These are phyloP conservation scores for Alethe castanea DNA, from an alignment of 2,113 vertebrate species.

Conservation along the genomic window DNA sequence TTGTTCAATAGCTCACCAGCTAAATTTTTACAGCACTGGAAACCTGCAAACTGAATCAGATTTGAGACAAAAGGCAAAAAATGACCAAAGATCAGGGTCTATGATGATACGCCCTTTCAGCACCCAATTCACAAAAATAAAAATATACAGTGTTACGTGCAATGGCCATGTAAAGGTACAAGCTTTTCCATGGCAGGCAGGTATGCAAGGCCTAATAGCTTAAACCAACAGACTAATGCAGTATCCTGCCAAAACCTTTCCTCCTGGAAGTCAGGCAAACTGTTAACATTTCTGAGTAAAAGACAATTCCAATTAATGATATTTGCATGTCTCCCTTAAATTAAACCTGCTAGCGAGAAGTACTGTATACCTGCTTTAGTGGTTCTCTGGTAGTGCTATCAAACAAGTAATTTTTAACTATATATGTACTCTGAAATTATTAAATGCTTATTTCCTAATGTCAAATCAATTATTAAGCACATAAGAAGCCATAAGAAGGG, in stretches of 20 bases:
- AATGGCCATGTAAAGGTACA: neutral
- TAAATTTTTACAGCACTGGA: neutral
- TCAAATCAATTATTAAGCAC: neutral
- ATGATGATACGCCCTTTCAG: neutral
- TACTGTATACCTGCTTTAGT: neutral
- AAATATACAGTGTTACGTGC: neutral
- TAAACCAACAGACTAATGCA: neutral
- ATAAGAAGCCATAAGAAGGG: neutral
- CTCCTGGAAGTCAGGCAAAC: neutral
- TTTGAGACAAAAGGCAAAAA: neutral
- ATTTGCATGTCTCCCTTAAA: neutral
- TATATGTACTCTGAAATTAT: neutral
- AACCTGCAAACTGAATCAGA: neutral
- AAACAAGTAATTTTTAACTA: neutral
- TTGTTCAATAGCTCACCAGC: neutral
- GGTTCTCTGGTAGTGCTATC: neutral
- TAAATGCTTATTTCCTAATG: neutral
- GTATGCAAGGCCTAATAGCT: neutral
- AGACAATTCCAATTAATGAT: neutral
- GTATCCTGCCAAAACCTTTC: neutral
- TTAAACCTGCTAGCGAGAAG: neutral
- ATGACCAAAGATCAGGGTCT: neutral
- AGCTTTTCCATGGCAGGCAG: neutral
- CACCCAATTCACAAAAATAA: neutral
- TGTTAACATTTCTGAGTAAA: neutral